phyloP scores from a whole-genome alignment of 2,888 invertebrate genomes.

The Nymphalis c-album region DNA sequence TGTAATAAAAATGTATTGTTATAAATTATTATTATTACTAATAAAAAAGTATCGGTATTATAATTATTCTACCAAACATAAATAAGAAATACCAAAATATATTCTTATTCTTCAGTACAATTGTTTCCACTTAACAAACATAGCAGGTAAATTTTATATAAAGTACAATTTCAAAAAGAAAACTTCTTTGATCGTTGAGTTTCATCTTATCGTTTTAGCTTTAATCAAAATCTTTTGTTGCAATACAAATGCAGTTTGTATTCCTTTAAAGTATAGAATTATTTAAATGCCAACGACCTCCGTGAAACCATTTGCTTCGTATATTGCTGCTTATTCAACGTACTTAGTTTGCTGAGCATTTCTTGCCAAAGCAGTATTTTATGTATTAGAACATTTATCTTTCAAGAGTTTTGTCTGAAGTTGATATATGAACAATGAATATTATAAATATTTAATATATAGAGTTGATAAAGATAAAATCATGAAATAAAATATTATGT shows the following conservation, averaged over 20 bases:
- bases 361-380: not conserved
- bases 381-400: not conserved
- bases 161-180: constrained; percentile 16
- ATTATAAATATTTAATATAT: too few species aligned
- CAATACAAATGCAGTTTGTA: constrained; percentile 28
- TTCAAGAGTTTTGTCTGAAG: not conserved
- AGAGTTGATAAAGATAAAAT: too few species aligned
- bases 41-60: too few species aligned
- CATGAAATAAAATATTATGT: too few species aligned
- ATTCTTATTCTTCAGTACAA: not conserved
- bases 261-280: constrained; percentile 8
- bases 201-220: constrained; percentile 18
- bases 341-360: not conserved
- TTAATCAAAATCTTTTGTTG: constrained; percentile 27
- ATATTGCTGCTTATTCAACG: constrained; percentile 6
- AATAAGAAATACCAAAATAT: too few species aligned
- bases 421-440: too few species aligned
- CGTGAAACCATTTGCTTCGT: constrained; percentile 3
- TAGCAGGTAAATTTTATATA: not conserved
- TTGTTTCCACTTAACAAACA: constrained; percentile 1
- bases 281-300: constrained; percentile 7
- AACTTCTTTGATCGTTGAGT: constrained; percentile 15
- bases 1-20: too few species aligned
- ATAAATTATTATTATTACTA: too few species aligned
- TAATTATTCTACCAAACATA: too few species aligned